phyloP scores from a whole-genome alignment of 1,140 invertebrate genomes.

The Elymnias hypermnestra region DNA sequence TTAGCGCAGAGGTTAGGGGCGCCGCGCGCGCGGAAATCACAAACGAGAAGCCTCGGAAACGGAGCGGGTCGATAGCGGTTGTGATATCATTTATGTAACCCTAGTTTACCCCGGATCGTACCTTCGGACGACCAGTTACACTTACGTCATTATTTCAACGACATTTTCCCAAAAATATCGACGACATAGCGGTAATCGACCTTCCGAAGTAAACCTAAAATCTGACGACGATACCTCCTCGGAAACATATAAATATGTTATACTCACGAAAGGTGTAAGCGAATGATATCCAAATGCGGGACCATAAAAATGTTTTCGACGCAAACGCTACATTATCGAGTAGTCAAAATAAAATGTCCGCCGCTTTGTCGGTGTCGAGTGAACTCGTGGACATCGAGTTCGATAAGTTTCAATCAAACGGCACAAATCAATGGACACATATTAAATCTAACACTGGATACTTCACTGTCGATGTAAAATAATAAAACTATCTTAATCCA shows the following conservation, averaged over 20 bases:
- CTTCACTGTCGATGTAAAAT: conserved; percentile 57
- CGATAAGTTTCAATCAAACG: conserved; percentile 60
- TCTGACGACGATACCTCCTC: no score
- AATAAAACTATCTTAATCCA: conserved; percentile 55
- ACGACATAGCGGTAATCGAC: conserved; percentile 63
- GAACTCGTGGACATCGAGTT: conserved; percentile 74
- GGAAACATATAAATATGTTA: conserved; percentile 39
- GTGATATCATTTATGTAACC: conserved; percentile 48
- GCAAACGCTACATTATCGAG: conserved; percentile 76
- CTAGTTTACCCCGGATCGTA: conserved; percentile 30
- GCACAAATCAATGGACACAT: conserved; percentile 62
- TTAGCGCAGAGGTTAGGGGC: conserved; percentile 73
- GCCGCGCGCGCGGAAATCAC: conserved; percentile 70
- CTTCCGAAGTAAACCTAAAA: no score
- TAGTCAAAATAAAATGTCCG: conserved; percentile 77
- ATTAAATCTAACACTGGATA: conserved; percentile 56
- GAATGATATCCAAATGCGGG: conserved; percentile 69
- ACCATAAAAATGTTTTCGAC: conserved; percentile 74
- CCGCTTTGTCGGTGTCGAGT: conserved; percentile 76
- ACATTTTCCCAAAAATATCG: conserved; percentile 64
- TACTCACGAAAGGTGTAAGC: conserved; percentile 75
- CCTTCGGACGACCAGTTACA: conserved; percentile 44
- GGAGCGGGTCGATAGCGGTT: conserved; percentile 63
- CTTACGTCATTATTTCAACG: conserved; percentile 68
- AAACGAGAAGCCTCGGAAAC: conserved; percentile 61